phyloP scores from a whole-genome alignment of 2,113 vertebrate species.

The Nothobranchius kuhntae region DNA sequence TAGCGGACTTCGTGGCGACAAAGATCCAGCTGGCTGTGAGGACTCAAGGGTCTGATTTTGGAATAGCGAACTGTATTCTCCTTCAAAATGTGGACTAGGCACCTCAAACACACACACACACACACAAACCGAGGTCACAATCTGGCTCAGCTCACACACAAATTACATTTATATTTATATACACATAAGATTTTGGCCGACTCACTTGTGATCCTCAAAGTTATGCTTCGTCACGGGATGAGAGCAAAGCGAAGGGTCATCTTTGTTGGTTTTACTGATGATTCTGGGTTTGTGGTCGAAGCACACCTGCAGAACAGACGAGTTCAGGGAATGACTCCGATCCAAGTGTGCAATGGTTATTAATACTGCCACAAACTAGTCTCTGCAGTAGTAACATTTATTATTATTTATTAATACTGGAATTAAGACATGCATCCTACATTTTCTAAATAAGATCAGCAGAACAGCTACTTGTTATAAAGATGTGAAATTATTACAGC shows the following conservation, averaged over 20 bases:
- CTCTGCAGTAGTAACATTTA: too few species aligned
- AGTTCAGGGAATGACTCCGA: too few species aligned
- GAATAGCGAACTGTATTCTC: conserved; percentile 92
- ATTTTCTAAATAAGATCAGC: too few species aligned
- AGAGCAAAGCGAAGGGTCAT: conserved; percentile 89
- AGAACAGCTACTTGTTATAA: too few species aligned
- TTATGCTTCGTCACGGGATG: conserved; percentile 92
- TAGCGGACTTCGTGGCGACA: conserved; percentile 96
- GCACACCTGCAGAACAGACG: conserved; percentile 85
- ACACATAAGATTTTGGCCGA: conserved; percentile 23
- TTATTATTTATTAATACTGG: too few species aligned
- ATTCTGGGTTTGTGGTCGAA: conserved; percentile 99
- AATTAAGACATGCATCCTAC: too few species aligned
- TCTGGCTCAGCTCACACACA: background rate
- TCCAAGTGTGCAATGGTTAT: background rate
- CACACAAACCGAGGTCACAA: background rate
- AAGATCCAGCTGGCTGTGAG: conserved; percentile 87
- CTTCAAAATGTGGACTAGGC: conserved; percentile 95
- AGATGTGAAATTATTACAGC: too few species aligned
- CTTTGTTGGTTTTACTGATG: conserved; percentile 97
- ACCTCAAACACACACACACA: conserved; percentile 75
- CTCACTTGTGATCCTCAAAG: conserved; percentile 96
- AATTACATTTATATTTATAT: background rate
- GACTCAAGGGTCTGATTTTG: conserved; percentile 87
- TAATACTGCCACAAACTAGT: too few species aligned